These are phyloP conservation scores for Corapipo altera DNA, from an alignment of 2,113 vertebrate species.

Conservation along the genomic window DNA sequence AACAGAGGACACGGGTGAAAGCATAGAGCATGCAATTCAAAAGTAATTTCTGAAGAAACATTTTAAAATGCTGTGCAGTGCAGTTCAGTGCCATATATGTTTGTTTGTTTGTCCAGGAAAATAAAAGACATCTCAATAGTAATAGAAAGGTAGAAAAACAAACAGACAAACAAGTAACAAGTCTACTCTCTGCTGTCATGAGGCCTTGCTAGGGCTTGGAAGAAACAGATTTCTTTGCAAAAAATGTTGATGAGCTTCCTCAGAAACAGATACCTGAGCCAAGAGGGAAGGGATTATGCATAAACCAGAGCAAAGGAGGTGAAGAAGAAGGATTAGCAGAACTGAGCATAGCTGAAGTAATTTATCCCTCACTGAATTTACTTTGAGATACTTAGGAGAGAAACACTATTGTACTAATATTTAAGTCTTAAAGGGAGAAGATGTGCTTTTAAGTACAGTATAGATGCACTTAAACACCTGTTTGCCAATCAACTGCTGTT, in stretches of 20 bases:
- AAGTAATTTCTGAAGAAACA: neutral
- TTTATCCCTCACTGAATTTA: neutral
- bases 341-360: neutral
- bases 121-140: neutral
- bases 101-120: neutral
- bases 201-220: neutral
- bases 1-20: neutral
- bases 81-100: neutral
- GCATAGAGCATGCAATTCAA: accelerated
- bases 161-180: neutral
- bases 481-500: neutral
- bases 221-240: neutral
- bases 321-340: neutral
- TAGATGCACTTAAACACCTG: neutral
- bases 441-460: neutral
- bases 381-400: neutral
- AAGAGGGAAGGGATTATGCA: neutral
- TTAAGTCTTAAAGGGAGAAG: neutral
- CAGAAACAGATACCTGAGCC: neutral
- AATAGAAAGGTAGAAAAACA: neutral
- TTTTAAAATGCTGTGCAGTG: neutral
- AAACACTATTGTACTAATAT: neutral
- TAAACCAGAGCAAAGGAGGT: neutral
- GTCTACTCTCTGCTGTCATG: neutral
- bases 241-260: neutral